Percentiles rank a stretch among this genome's conserved stretches.
These are phyloP conservation scores for Nasonovia ribisnigri DNA, from an alignment of 2,888 invertebrate species.

Conservation along the genomic window DNA sequence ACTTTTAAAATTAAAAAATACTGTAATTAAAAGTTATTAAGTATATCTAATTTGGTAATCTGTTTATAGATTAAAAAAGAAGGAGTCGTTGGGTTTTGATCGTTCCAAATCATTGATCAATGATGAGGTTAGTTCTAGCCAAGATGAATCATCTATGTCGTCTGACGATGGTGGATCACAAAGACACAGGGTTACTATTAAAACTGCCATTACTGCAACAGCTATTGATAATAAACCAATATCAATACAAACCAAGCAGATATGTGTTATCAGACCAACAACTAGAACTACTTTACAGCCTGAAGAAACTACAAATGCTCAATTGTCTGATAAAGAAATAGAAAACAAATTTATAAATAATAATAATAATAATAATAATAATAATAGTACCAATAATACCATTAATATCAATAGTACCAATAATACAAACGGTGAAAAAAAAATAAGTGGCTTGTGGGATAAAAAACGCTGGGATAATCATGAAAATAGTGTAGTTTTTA, in stretches of 20 bases:
- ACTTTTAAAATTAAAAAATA: background rate
- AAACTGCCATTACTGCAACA: constrained; percentile 51
- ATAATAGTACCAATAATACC: constrained; percentile 38
- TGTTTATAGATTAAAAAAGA: constrained; percentile 61
- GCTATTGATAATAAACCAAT: constrained; percentile 56
- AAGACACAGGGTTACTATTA: constrained; percentile 49
- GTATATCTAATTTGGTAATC: constrained; percentile 9
- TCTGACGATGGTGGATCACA: constrained; percentile 55
- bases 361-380: constrained; percentile 70
- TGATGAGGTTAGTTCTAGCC: constrained; percentile 62
- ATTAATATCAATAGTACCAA: constrained; percentile 32
- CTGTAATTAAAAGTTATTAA: background rate
- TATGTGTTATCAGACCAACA: constrained; percentile 73
- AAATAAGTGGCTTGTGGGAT: constrained; percentile 70
- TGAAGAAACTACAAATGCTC: constrained; percentile 62
- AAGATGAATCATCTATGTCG: constrained; percentile 64
- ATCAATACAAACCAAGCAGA: constrained; percentile 72
- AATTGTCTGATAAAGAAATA: constrained; percentile 75
- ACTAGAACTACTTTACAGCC: constrained; percentile 70
- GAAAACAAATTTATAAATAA: constrained; percentile 78
- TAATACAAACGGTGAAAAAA: constrained; percentile 42
- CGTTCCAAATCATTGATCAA: constrained; percentile 57
- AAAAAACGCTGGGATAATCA: constrained; percentile 73
- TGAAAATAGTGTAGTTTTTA: constrained; percentile 85
- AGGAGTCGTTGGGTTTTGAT: constrained; percentile 57